Percentiles rank a stretch among this genome's conserved stretches.
phyloP scores from a whole-genome alignment of 2,113 vertebrate species.

The Onychostoma macrolepis region DNA sequence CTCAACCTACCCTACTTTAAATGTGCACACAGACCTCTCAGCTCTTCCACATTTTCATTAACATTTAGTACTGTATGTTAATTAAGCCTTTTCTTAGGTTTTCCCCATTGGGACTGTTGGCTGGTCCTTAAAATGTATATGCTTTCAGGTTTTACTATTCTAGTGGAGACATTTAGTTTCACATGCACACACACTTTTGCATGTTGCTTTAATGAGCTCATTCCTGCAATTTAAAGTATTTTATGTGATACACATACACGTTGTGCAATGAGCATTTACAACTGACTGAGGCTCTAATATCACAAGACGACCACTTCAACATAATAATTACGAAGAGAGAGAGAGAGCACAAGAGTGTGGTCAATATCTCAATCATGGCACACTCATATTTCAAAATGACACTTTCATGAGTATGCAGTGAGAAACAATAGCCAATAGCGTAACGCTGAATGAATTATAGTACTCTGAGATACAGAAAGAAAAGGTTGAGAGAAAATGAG shows the following conservation, averaged over 20 bases:
- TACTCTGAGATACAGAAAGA: background rate
- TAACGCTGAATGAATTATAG: conserved; percentile 4
- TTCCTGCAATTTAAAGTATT: background rate
- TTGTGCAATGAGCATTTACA: background rate
- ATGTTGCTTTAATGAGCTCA: background rate
- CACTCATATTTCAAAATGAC: conserved; percentile 3
- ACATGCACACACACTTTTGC: background rate
- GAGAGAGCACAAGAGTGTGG: background rate
- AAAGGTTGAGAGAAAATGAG: background rate
- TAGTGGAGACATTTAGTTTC: background rate
- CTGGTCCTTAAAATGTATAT: background rate
- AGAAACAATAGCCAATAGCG: background rate
- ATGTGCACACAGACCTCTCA: background rate
- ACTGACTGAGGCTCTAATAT: conserved; percentile 22
- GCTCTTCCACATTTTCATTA: background rate
- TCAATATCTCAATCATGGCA: conserved; percentile 11
- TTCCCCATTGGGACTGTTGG: background rate
- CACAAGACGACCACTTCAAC: background rate
- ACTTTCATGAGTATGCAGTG: conserved; percentile 4
- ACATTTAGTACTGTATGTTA: background rate
- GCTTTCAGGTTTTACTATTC: background rate
- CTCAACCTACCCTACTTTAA: background rate
- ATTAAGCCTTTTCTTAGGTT: background rate
- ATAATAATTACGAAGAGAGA: background rate
- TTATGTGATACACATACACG: background rate